These are phyloP conservation scores for Nibea coibor DNA, from an alignment of 2,113 vertebrate species.

Conservation along the genomic window DNA sequence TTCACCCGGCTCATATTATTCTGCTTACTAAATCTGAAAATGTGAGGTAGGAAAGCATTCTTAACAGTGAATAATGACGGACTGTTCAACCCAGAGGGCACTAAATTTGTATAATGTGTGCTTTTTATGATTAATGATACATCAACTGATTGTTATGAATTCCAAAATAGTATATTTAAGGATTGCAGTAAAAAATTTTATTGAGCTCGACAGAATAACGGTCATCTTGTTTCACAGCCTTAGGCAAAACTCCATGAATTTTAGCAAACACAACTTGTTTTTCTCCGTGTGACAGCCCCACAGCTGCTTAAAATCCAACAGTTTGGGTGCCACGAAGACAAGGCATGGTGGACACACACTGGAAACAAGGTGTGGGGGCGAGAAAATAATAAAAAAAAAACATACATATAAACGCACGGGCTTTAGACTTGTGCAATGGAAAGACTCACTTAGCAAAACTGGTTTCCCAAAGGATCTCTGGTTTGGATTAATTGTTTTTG, in stretches of 20 bases:
- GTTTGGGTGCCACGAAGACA: neutral
- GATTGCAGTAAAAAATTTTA: neutral
- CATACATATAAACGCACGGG: neutral
- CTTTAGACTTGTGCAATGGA: neutral
- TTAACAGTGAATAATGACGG: conserved; percentile 46
- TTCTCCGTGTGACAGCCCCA: conserved; percentile 6
- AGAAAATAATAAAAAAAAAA: neutral
- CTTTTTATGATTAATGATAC: conserved; percentile 37
- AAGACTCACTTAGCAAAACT: conserved; percentile 10
- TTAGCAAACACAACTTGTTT: conserved; percentile 1
- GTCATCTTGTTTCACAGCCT: conserved; percentile 34
- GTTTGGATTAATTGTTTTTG: neutral
- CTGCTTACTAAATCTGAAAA: conserved; percentile 36
- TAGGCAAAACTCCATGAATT: conserved; percentile 20
- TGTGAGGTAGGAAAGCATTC: conserved; percentile 5
- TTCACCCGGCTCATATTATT: conserved; percentile 26
- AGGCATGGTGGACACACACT: neutral
- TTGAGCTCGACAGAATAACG: conserved; percentile 23
- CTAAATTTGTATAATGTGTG: conserved; percentile 2
- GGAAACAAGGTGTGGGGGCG: neutral
- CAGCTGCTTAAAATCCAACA: conserved; percentile 14
- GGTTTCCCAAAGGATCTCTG: neutral
- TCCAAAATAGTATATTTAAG: conserved; percentile 27
- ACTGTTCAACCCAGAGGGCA: conserved; percentile 2
- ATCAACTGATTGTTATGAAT: conserved; percentile 34